Conservation (phyloP, 2,113 vertebrate genomes). For the Pyxicephalus adspersus region DNA sequence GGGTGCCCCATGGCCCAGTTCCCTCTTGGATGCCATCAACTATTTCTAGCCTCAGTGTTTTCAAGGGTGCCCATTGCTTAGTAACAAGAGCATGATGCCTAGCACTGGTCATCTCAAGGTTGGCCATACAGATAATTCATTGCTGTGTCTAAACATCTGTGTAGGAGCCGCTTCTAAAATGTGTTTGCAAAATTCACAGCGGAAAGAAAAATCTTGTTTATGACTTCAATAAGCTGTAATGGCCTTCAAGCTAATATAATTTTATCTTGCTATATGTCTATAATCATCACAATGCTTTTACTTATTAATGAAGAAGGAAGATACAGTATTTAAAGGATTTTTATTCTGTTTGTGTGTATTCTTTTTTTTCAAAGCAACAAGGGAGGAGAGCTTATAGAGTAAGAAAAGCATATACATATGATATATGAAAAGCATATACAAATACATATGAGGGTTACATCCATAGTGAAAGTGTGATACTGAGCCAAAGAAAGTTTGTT, state of each 20-base stretch:
- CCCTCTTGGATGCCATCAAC: neutral
- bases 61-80: slow-evolving; percentile 41
- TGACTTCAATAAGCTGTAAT: too few relatives aligned
- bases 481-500: too few relatives aligned
- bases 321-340: too few relatives aligned
- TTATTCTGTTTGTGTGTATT: too few relatives aligned
- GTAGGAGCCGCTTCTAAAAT: neutral
- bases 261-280: neutral
- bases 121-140: slow-evolving; percentile 28
- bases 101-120: slow-evolving; percentile 43
- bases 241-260: neutral
- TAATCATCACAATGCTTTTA: too few relatives aligned
- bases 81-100: slow-evolving; percentile 30
- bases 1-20: neutral
- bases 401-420: too few relatives aligned
- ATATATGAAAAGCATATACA: too few relatives aligned
- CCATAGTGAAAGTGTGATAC: too few relatives aligned
- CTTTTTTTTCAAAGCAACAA: too few relatives aligned
- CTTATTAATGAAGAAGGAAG: too few relatives aligned
- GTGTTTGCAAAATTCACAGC: neutral
- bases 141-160: slow-evolving; percentile 3
- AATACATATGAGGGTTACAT: too few relatives aligned
- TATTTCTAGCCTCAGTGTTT: slow-evolving; percentile 32
- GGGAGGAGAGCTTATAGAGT: too few relatives aligned
- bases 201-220: slow-evolving; percentile 5